A percentile compares a stretch with the other conserved stretches of the same genome.
Conservation (phyloP, 2,113 vertebrate genomes). For the Peromyscus polionotus region DNA sequence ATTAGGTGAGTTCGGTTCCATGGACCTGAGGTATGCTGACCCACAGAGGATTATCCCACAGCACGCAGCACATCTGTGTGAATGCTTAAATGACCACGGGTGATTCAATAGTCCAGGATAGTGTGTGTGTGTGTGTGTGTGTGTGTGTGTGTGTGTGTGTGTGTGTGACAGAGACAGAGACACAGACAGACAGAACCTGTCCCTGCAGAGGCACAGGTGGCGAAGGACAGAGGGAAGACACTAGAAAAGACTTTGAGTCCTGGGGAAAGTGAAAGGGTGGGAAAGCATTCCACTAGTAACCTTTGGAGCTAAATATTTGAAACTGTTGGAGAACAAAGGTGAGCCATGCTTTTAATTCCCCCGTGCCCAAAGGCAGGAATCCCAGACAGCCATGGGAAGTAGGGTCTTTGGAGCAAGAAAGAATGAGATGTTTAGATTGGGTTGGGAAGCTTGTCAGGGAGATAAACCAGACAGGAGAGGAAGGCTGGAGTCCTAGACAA, state of each 20-base stretch:
- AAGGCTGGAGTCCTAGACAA: background rate
- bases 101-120: background rate
- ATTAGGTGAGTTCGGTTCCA: background rate
- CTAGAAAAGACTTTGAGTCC: background rate
- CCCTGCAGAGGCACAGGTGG: background rate
- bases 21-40: background rate
- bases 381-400: background rate
- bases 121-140: too few relatives aligned
- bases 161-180: too few relatives aligned
- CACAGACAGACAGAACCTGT: background rate
- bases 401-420: background rate
- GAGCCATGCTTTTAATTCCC: rapidly evolving
- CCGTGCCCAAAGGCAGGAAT: background rate
- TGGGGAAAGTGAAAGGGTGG: background rate
- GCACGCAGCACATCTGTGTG: background rate
- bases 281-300: background rate
- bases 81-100: background rate
- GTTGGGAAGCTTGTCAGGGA: background rate
- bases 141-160: too few relatives aligned
- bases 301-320: slow-evolving; percentile 55
- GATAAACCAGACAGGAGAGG: background rate
- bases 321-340: background rate
- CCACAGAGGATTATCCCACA: background rate
- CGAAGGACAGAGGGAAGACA: background rate
- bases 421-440: background rate